phyloP scores from a whole-genome alignment of 2,113 vertebrate genomes.

The Sylvia atricapilla region DNA sequence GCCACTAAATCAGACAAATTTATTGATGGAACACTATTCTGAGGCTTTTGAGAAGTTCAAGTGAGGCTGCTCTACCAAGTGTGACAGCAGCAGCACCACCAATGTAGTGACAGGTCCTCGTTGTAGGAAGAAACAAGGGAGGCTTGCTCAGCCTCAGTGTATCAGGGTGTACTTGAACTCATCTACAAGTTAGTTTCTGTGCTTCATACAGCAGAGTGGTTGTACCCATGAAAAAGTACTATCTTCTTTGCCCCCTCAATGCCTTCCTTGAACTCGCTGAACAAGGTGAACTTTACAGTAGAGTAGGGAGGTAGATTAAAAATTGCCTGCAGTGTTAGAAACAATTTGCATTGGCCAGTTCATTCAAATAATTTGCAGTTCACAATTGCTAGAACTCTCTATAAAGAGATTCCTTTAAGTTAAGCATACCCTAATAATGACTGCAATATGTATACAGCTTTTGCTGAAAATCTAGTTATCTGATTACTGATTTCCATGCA shows the following conservation, averaged over 20 bases:
- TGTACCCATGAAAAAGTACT: background rate
- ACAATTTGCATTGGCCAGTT: background rate
- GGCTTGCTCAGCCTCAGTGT: background rate
- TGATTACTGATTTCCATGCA: background rate
- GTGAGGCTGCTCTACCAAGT: background rate
- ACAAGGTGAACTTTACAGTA: background rate
- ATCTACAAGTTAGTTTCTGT: background rate
- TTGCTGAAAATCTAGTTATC: background rate
- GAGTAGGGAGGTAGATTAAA: background rate
- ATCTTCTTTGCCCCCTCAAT: background rate
- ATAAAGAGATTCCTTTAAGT: background rate
- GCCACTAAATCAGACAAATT: background rate
- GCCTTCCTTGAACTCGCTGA: background rate
- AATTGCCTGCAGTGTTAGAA: background rate
- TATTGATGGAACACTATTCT: background rate
- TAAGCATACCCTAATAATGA: background rate
- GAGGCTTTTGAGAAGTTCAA: background rate
- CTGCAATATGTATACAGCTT: background rate
- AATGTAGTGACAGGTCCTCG: accelerated
- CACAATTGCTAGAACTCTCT: background rate
- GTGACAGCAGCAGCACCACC: background rate
- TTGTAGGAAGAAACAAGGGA: background rate
- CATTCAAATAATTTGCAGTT: background rate
- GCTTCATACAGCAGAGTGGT: background rate
- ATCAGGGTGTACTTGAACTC: background rate